Percentiles rank a stretch among this genome's conserved stretches.
phyloP scores from a whole-genome alignment of 1,140 invertebrate species.

The Ceratina calcarata region DNA sequence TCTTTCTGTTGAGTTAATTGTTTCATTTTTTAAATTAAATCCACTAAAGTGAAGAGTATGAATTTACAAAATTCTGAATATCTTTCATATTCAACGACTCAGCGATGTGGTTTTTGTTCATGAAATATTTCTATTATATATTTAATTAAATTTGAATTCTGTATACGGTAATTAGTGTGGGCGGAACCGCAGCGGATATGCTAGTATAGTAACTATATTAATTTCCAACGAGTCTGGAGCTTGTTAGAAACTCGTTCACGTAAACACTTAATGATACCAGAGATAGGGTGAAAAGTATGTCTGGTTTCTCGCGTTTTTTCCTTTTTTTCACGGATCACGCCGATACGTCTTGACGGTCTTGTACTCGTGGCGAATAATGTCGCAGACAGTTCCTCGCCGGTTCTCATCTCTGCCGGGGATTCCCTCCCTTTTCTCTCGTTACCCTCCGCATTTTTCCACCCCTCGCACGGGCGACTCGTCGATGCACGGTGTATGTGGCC shows the following conservation, averaged over 20 bases:
- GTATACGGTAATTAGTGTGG: too few species aligned
- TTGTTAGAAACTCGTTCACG: too few species aligned
- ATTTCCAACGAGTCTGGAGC: background rate
- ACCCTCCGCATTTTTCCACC: background rate
- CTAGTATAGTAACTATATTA: background rate
- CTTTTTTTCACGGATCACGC: conserved; percentile 48
- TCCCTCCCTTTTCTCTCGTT: too few species aligned
- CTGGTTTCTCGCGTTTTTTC: conserved; percentile 48
- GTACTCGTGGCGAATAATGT: conserved; percentile 51
- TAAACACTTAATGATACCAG: background rate
- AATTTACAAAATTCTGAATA: too few species aligned
- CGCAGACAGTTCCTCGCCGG: conserved; percentile 29
- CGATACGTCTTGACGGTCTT: conserved; percentile 29
- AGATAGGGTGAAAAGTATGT: conserved; percentile 30
- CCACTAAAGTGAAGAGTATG: too few species aligned
- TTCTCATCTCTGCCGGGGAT: conserved; percentile 11
- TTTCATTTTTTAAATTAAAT: too few species aligned
- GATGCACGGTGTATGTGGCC: conserved; percentile 19
- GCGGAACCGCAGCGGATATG: too few species aligned
- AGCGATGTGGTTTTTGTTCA: too few species aligned
- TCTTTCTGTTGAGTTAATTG: too few species aligned
- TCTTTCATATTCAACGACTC: too few species aligned
- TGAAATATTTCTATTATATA: too few species aligned
- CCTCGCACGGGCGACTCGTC: background rate
- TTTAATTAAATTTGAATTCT: too few species aligned